These are phyloP conservation scores for Drepana arcuata DNA, from an alignment of 1,140 invertebrate genomes.

Conservation along the genomic window DNA sequence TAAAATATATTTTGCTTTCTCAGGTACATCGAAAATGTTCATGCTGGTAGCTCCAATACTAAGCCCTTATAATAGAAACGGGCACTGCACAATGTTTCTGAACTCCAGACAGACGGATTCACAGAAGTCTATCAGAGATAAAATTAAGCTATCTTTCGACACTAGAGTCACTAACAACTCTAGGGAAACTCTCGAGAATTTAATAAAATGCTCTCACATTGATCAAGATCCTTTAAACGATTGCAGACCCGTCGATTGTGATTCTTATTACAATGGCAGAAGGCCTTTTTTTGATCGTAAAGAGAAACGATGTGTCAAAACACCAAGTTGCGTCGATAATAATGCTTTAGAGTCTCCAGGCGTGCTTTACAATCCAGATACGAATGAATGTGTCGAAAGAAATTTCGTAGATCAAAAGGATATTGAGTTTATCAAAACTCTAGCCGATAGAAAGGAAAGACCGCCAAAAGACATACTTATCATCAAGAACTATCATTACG, in stretches of 20 bases:
- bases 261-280: conserved; percentile 66
- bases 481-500: no score
- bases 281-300: conserved; percentile 54
- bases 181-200: conserved; percentile 12
- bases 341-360: conserved; percentile 37
- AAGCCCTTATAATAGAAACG: conserved; percentile 31
- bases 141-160: conserved; percentile 41
- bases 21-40: conserved; percentile 32
- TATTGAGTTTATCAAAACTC: conserved; percentile 27
- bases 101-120: conserved; percentile 30
- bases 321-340: conserved; percentile 52
- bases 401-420: conserved; percentile 27
- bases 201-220: conserved; percentile 42
- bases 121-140: conserved; percentile 24
- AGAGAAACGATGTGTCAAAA: conserved; percentile 49
- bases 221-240: conserved; percentile 69
- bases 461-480: conserved; percentile 30
- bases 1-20: conserved; percentile 7
- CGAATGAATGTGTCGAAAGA: conserved; percentile 33
- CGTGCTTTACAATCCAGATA: conserved; percentile 38
- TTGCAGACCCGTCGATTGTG: conserved; percentile 71
- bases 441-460: conserved; percentile 13
- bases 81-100: conserved; percentile 35
- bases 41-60: conserved; percentile 38
- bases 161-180: conserved; percentile 23